phyloP scores from a whole-genome alignment of 1,140 invertebrate genomes.

The Drosophila auraria region DNA sequence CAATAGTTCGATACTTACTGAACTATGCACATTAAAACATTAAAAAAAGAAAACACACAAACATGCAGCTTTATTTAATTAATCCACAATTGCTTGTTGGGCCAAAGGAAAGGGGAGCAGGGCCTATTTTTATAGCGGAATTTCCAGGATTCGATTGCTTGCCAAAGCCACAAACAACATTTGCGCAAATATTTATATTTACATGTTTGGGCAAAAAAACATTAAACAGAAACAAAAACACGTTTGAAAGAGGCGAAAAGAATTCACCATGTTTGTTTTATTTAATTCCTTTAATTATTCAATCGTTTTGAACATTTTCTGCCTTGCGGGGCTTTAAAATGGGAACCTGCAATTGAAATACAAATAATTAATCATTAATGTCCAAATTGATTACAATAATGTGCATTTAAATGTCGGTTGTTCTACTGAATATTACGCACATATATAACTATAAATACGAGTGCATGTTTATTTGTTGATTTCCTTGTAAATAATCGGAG shows the following conservation, averaged over 20 bases:
- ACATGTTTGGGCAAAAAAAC: conserved; percentile 8
- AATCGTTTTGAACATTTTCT: conserved; percentile 39
- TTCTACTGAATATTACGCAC: conserved; percentile 2
- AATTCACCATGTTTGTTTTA: conserved; percentile 41
- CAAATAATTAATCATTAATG: conserved; percentile 73
- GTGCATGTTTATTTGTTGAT: conserved; percentile 3
- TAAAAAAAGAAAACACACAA: conserved; percentile 14
- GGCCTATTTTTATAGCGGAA: conserved; percentile 15
- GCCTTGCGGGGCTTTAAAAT: conserved; percentile 27
- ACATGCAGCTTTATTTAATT: conserved; percentile 55
- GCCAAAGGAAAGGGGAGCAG: background rate
- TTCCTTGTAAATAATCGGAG: conserved; percentile 22
- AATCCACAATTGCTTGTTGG: conserved; percentile 44
- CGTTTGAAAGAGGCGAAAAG: conserved; percentile 5
- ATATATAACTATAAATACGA: background rate
- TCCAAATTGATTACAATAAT: conserved; percentile 61
- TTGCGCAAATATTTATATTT: conserved; percentile 71
- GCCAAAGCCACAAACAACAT: conserved; percentile 57
- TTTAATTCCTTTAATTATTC: conserved; percentile 69
- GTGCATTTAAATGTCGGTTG: conserved; percentile 47
- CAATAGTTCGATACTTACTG: conserved; percentile 31
- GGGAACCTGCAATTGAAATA: conserved; percentile 48
- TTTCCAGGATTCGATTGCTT: conserved; percentile 34
- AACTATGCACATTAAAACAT: conserved; percentile 11
- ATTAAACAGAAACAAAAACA: background rate